Conservation (phyloP, 2,113 vertebrate genomes). For the Physeter macrocephalus region DNA sequence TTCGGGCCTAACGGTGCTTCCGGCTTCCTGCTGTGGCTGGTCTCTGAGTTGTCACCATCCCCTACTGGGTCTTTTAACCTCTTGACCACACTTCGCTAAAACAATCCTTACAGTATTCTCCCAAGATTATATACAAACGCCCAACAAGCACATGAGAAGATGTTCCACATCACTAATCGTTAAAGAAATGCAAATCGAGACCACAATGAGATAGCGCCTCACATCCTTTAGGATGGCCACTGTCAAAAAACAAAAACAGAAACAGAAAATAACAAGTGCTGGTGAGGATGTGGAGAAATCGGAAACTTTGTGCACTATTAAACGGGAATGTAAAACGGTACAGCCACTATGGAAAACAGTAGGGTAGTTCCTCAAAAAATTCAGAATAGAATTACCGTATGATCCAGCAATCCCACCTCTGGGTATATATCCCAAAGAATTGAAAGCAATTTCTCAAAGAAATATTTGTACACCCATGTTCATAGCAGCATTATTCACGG, state of each 20-base stretch:
- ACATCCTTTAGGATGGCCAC: neutral
- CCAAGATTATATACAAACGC: neutral
- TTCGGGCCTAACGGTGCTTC: neutral
- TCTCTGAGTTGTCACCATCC: neutral
- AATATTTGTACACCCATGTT: neutral
- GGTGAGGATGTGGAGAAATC: neutral
- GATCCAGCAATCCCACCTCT: neutral
- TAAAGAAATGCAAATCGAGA: neutral
- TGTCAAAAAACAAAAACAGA: too few species aligned
- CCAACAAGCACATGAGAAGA: neutral
- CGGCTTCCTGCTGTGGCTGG: neutral
- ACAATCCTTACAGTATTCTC: neutral
- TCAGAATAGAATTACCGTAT: neutral
- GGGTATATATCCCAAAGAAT: neutral
- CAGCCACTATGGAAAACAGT: neutral
- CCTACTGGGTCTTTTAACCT: neutral
- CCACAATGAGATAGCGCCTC: neutral
- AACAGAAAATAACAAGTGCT: neutral
- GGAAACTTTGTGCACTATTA: rapidly evolving
- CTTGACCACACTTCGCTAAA: neutral
- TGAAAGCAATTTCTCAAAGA: neutral
- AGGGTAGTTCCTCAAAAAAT: neutral
- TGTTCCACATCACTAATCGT: too few species aligned
- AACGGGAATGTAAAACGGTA: neutral
- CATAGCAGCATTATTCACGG: neutral